Evolutionary conservation across 2,888 invertebrate species (phyloP), one percentile per base, ranked within the genome.

Genomic region (Spisula solida): DNA sequence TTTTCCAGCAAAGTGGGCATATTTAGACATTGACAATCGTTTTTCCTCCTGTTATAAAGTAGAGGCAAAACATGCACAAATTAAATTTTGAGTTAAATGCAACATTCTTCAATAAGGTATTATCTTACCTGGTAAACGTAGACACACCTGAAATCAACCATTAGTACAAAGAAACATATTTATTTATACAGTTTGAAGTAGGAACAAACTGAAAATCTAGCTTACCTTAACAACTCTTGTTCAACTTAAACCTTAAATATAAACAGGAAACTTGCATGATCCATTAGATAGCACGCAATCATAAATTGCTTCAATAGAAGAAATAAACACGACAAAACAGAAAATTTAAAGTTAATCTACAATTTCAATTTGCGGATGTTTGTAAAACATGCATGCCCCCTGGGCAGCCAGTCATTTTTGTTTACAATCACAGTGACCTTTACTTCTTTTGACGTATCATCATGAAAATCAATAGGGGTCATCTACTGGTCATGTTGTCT

Each of bases 11-110:
- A 89, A 91, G n/a, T 82, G 85, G 81, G 90, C 89, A 88, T 95
- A 95, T 87, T 93, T 94, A 12, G 94, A 93, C 86, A 94, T 87
- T 25, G 88, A 90, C 47, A 94, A 94, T 70, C 95, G 82, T 80
- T 92, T 94, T 85, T 95, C 95, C 83, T 95, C 95, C 95, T 95
- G 88, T 56, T 88, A 91, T 34, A 31, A 86, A n/a, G 66, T 31
- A 85, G 70, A 60, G 20, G 66, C n/a, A 29, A 75, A 87, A 80
- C 85, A 85, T 41, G 56, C 85, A 85, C n/a, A 20, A 16, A 55
- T 85, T 78, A 55, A 79, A 51, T 51, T 4, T 48, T 18, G 10
- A 31, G 29, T 51, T 83, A 75, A 48, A 75, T 75, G 31, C 34
- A 16, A 25, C 29, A 47, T 51, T 48, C 75, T 48, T 4, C 0